Percentiles rank a stretch among this genome's conserved stretches.
Conservation (phyloP, 2,888 invertebrate species). For the Eledona agricola region DNA sequence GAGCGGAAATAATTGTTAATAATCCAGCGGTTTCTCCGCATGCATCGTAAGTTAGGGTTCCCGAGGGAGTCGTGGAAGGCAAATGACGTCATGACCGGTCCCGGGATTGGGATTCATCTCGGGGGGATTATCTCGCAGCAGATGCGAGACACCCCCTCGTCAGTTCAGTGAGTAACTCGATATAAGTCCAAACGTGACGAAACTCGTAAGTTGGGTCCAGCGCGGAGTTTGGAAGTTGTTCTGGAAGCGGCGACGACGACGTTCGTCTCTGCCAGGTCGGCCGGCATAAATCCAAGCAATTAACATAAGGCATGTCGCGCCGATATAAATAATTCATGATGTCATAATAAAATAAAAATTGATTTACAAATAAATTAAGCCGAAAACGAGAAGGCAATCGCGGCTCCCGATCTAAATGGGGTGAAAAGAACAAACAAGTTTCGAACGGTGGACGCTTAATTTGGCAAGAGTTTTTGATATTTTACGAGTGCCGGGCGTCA, state of each 20-base stretch:
- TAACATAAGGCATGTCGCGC: constrained; percentile 23
- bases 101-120: constrained; percentile 39
- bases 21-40: constrained; percentile 27
- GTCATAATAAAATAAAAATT: constrained; percentile 33
- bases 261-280: constrained; percentile 2
- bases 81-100: constrained; percentile 57
- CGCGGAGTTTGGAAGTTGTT: constrained; percentile 3
- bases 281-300: too few species aligned
- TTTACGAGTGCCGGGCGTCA: constrained; percentile 25
- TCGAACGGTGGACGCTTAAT: constrained; percentile 21
- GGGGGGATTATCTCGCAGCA: constrained; percentile 47
- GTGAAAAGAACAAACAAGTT: constrained; percentile 35
- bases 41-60: constrained; percentile 54
- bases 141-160: constrained; percentile 52
- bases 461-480: constrained; percentile 30
- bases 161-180: constrained; percentile 57
- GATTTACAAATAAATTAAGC: constrained; percentile 33
- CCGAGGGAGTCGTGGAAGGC: constrained; percentile 45
- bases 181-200: constrained; percentile 58
- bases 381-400: constrained; percentile 28
- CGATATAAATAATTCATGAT: constrained; percentile 33
- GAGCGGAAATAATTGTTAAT: constrained; percentile 31
- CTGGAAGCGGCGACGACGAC: not conserved
- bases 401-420: constrained; percentile 33
- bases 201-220: constrained; percentile 48